Evolutionary conservation across 2,113 vertebrate species (phyloP).

Genomic region (Corythornis vintsioides): DNA sequence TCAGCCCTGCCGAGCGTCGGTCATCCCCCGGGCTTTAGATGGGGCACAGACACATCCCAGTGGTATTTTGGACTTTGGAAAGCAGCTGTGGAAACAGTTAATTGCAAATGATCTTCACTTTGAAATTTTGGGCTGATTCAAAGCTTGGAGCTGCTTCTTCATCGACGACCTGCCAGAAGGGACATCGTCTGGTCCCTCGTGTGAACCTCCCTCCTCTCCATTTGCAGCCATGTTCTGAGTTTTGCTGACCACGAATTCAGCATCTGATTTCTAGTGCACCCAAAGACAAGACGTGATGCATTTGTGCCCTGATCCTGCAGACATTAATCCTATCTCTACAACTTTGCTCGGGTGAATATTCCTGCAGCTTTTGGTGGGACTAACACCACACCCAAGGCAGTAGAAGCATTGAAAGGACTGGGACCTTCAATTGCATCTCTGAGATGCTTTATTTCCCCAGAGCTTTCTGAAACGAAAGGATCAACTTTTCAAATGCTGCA

Average conservation of each 20-base stretch:
- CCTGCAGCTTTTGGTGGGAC: neutral
- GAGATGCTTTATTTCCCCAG: neutral
- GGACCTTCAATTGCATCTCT: neutral
- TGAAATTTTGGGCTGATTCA: neutral
- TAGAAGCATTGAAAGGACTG: neutral
- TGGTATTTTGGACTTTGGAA: neutral
- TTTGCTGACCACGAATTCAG: neutral
- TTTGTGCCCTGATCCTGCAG: neutral
- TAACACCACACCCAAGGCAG: neutral
- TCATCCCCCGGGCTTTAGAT: neutral
- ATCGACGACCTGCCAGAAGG: neutral
- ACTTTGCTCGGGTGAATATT: neutral
- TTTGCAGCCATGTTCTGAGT: neutral
- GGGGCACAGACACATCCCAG: neutral
- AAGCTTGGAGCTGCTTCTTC: neutral
- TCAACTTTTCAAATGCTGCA: neutral
- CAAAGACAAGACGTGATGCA: neutral
- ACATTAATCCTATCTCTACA: neutral
- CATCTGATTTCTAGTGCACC: neutral
- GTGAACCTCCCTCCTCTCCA: neutral
- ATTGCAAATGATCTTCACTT: conserved; percentile 11
- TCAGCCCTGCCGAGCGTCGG: neutral
- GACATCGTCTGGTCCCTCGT: neutral
- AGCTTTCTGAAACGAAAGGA: neutral
- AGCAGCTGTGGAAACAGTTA: neutral